These are phyloP conservation scores for Thinocorus orbignyianus DNA, from an alignment of 2,113 vertebrate species.

Conservation along the genomic window DNA sequence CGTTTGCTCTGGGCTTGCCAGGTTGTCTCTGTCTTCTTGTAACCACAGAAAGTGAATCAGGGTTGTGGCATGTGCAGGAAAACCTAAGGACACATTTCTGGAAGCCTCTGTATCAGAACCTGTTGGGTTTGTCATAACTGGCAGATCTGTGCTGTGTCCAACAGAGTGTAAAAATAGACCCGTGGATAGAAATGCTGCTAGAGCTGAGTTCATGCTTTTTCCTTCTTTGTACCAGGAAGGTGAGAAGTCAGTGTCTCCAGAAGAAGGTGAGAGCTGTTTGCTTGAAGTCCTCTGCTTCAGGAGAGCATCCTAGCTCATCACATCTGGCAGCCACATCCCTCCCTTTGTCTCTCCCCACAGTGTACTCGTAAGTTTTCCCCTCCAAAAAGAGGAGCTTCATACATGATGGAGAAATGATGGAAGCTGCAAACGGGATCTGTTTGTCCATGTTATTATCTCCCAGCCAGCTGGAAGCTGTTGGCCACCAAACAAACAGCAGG, in stretches of 20 bases:
- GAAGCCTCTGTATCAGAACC: background rate
- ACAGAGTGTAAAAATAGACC: background rate
- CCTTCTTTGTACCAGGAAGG: background rate
- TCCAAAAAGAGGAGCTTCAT: background rate
- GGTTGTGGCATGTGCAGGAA: background rate
- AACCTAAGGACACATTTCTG: background rate
- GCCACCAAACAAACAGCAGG: accelerated
- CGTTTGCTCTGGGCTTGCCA: conserved; percentile 32
- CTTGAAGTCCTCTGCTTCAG: background rate
- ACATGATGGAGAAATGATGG: background rate
- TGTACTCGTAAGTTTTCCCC: background rate
- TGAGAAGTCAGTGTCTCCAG: background rate
- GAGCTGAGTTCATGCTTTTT: background rate
- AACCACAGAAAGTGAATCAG: background rate
- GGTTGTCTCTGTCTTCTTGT: background rate
- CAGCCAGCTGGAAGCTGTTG: background rate
- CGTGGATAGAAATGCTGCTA: background rate
- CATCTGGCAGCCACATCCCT: background rate
- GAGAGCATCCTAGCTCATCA: background rate
- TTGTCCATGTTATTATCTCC: background rate
- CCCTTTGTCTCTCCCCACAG: background rate
- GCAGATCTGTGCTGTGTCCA: background rate
- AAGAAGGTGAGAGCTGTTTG: background rate
- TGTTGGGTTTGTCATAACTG: background rate
- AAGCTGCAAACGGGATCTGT: background rate